These are phyloP conservation scores for Phoxinus dragarum DNA, from an alignment of 2,797 vertebrate genomes.

Conservation along the genomic window DNA sequence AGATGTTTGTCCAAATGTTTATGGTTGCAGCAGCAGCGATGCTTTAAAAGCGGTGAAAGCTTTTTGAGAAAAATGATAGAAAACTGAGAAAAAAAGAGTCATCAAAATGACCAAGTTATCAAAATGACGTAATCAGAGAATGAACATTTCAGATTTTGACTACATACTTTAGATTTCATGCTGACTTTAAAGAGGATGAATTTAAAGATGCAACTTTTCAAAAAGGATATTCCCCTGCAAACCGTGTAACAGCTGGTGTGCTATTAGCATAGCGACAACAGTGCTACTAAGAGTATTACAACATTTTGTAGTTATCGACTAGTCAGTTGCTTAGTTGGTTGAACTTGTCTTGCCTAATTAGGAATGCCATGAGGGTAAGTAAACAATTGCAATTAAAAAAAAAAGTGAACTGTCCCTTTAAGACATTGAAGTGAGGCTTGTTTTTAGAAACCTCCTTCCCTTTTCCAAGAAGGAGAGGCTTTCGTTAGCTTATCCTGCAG, in stretches of 20 bases:
- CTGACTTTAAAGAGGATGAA: neutral
- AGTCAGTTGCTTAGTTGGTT: neutral
- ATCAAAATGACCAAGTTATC: neutral
- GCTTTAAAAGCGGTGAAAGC: neutral
- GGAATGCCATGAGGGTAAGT: neutral
- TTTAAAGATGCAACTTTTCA: neutral
- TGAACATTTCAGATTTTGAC: neutral
- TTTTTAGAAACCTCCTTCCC: constrained; percentile 15
- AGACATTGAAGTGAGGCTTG: neutral
- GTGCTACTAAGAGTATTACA: neutral
- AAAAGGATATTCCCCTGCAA: neutral
- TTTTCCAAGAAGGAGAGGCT: constrained; percentile 17
- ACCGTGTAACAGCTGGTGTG: neutral
- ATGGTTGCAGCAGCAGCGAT: neutral
- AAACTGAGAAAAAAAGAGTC: neutral
- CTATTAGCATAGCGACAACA: neutral
- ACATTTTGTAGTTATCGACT: too few species aligned
- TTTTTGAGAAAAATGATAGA: neutral
- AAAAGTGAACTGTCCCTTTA: constrained; percentile 8
- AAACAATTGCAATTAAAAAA: neutral
- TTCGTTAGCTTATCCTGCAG: constrained; percentile 21
- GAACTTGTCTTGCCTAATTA: neutral
- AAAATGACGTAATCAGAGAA: neutral
- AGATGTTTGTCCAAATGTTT: neutral
- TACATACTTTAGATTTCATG: neutral